Evolutionary conservation across 2,113 vertebrate species (phyloP), one percentile per base, ranked within the genome.

Genomic region (Haemorhous mexicanus): DNA sequence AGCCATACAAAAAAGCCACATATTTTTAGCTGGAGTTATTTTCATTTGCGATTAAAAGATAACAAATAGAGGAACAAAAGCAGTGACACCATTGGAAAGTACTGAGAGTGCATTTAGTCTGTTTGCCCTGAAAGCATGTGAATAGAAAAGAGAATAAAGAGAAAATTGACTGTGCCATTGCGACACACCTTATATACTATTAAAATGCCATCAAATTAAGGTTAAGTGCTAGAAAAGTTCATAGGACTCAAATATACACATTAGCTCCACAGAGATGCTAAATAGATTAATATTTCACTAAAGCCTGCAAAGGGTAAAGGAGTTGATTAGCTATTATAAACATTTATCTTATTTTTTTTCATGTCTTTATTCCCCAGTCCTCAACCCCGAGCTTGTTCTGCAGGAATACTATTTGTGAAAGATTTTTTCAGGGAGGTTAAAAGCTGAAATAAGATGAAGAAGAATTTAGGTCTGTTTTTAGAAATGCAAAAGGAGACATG

Each of bases 1-100:
- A 83, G 61, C 63, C 35, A 27, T 74, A 52, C 16, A 74, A 69
- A 95, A 95, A 85, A 21, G 33, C 43, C 50, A 67, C 13, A 7
- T 52, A 66, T 68, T 94, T 89, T 95, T 73, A 89, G 59, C 33
- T 55, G 62, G 37, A 83, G 67, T 79, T 90, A 63, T 76, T 90
- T 88, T 93, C 43, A 74, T 74, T 90, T 93, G 93, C 74, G 49
- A 84, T 82, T 89, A 66, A 79, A 87, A 93, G 63, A 73, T 70
- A 85, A 75, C 53, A 93, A 92, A 87, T 27, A 82, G 43, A 74
- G 35, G 91, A 93, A 83, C 50, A 96, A 95, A 95, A 95, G 37
- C 68, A 91, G 41, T 22, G 43, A 66, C 78, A 66, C 41, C 26
- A 37, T 77, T 83, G 78, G 33, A 56, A 33, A 75, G 37, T 56